Conservation (phyloP, 2,888 invertebrate genomes). For the Cyrtodaria siliqua region DNA sequence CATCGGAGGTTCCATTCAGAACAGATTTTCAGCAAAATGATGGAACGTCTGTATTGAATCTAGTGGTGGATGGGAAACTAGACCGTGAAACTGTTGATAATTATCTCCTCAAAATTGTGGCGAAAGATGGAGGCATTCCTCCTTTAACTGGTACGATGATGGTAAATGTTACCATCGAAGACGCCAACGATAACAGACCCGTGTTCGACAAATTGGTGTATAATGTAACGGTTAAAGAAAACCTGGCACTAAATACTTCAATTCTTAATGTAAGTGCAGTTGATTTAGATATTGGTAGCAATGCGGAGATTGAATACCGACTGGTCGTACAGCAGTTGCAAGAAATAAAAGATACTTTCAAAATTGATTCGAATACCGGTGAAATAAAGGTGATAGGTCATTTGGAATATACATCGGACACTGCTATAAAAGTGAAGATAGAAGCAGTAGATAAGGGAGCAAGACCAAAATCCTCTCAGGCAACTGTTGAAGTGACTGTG, state of each 20-base stretch:
- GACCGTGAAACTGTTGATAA: constrained; percentile 72
- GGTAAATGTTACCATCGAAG: constrained; percentile 71
- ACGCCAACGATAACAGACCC: constrained; percentile 79
- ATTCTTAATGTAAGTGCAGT: constrained; percentile 90
- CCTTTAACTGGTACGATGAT: constrained; percentile 66
- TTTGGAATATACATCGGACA: constrained; percentile 71
- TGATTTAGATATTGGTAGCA: constrained; percentile 94
- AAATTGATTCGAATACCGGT: constrained; percentile 72
- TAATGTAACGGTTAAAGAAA: constrained; percentile 72
- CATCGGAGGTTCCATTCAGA: constrained; percentile 69
- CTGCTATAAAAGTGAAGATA: constrained; percentile 67
- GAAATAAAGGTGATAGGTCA: constrained; percentile 70
- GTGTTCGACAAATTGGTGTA: constrained; percentile 70
- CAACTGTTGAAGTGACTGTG: constrained; percentile 86
- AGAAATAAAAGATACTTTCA: constrained; percentile 66
- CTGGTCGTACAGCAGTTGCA: constrained; percentile 73
- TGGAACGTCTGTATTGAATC: constrained; percentile 67
- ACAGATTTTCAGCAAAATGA: constrained; percentile 57
- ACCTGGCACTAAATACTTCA: constrained; percentile 62
- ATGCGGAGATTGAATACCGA: constrained; percentile 88
- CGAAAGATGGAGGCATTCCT: constrained; percentile 74
- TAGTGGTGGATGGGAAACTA: constrained; percentile 69
- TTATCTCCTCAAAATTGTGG: constrained; percentile 74
- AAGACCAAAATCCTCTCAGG: constrained; percentile 71
- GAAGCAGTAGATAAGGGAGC: constrained; percentile 75